These are phyloP conservation scores for Pipa parva DNA, from an alignment of 2,113 vertebrate genomes.

Conservation along the genomic window DNA sequence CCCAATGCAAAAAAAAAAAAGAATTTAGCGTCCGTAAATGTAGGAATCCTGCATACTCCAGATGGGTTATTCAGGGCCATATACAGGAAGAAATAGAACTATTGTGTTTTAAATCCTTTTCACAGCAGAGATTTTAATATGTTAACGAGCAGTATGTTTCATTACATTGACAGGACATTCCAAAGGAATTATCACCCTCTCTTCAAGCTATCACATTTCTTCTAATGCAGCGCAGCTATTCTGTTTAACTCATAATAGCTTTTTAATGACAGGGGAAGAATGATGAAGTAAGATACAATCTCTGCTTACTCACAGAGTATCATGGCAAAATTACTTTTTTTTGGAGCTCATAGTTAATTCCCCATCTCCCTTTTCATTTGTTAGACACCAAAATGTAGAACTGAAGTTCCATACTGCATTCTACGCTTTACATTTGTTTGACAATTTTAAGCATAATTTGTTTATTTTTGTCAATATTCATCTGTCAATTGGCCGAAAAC, in stretches of 20 bases:
- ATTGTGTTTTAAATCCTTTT: not conserved
- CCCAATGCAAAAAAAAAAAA: no score
- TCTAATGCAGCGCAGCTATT: not conserved
- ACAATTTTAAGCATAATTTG: no score
- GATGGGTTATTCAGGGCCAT: no score
- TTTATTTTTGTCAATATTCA: no score
- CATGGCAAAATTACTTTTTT: not conserved
- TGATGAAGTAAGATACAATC: conserved; percentile 1
- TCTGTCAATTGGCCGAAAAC: no score
- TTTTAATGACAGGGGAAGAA: conserved; percentile 27
- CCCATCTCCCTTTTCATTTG: not conserved
- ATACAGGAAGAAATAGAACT: not conserved
- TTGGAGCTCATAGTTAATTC: not conserved
- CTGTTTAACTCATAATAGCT: conserved; percentile 18
- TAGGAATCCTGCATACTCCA: no score
- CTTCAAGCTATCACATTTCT: conserved; percentile 9
- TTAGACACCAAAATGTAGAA: not conserved
- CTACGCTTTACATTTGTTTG: no score
- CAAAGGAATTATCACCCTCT: conserved; percentile 20
- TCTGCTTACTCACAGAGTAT: not conserved
- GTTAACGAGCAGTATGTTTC: conserved; percentile 3
- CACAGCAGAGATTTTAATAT: not conserved
- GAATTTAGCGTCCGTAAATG: no score
- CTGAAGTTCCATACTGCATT: no score
- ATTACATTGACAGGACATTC: conserved; percentile 23